Conservation (phyloP, 2,888 invertebrate genomes). For the Monochamus alternatus region DNA sequence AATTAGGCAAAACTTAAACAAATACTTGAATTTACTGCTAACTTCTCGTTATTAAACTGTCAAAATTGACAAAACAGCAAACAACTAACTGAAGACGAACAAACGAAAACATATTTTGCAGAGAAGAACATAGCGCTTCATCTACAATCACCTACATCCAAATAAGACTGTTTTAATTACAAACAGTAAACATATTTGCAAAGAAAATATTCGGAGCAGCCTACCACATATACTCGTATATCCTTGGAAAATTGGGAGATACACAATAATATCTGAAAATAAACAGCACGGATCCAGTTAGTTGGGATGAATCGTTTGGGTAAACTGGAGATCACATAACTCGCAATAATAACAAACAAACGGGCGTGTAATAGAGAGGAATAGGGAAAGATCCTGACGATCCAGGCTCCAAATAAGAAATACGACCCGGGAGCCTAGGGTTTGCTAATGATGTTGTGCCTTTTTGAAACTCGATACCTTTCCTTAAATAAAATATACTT, state of each 20-base stretch:
- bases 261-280: background rate
- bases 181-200: too few relatives aligned
- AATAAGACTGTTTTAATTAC: too few relatives aligned
- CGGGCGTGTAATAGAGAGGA: background rate
- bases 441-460: slow-evolving; percentile 2
- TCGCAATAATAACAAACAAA: slow-evolving; percentile 11
- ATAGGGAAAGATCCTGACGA: background rate
- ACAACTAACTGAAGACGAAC: too few relatives aligned
- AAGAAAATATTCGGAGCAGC: too few relatives aligned
- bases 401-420: background rate
- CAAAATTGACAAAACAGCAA: too few relatives aligned
- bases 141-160: too few relatives aligned
- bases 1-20: slow-evolving; percentile 58
- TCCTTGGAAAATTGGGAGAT: background rate
- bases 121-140: too few relatives aligned
- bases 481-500: background rate
- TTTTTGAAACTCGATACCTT: background rate
- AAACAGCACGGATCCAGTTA: background rate
- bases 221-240: background rate
- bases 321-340: background rate
- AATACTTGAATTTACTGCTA: slow-evolving; percentile 57
- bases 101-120: too few relatives aligned
- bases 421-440: background rate
- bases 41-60: too few relatives aligned
- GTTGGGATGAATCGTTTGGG: slow-evolving; percentile 1